Percentiles rank a stretch among this genome's conserved stretches.
These are phyloP conservation scores for Athene cunicularia DNA, from an alignment of 2,113 vertebrate species.

Conservation along the genomic window DNA sequence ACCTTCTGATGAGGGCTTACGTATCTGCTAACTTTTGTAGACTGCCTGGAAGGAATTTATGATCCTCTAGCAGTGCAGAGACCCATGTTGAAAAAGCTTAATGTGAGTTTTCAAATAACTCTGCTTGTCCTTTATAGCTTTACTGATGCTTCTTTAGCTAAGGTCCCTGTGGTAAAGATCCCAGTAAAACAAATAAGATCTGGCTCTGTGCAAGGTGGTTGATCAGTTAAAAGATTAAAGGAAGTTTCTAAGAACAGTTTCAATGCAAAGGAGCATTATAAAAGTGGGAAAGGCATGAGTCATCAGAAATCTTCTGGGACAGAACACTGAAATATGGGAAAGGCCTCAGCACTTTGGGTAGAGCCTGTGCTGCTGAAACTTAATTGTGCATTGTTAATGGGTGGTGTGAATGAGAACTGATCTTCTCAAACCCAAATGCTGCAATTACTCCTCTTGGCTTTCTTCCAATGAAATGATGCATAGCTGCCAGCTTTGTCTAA, in stretches of 20 bases:
- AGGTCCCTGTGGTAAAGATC: background rate
- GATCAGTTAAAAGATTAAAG: background rate
- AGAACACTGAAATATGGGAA: background rate
- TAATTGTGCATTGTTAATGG: background rate
- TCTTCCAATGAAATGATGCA: background rate
- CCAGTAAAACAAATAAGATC: background rate
- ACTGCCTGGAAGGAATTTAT: background rate
- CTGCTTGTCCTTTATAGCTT: background rate
- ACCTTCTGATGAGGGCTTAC: background rate
- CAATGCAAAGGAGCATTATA: background rate
- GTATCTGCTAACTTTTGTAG: background rate
- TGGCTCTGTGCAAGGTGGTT: background rate
- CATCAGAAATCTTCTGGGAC: background rate
- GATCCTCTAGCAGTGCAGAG: background rate
- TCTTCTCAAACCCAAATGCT: background rate
- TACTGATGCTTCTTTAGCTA: background rate
- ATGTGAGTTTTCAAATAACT: background rate
- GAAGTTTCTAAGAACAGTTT: background rate
- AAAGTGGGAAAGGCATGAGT: background rate
- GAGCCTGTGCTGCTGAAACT: background rate
- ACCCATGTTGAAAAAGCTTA: background rate
- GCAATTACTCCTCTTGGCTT: background rate
- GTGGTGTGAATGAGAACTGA: background rate
- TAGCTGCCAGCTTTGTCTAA: background rate
- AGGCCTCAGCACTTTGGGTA: background rate